Base-by-base conservation (phyloP, 2,888 invertebrate genomes). In the Blastobasis lacticolella region DNA sequence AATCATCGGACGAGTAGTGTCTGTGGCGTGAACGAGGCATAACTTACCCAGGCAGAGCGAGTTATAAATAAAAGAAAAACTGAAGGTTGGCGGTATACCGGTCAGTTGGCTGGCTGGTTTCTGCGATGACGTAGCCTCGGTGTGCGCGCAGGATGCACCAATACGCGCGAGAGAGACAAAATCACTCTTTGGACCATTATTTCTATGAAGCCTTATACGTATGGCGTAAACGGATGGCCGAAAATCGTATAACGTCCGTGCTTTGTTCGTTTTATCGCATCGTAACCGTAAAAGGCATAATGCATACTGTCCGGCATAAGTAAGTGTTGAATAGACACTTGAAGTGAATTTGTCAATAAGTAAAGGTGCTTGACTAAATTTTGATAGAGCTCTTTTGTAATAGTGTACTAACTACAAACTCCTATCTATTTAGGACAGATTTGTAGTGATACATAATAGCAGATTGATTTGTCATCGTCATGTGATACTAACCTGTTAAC, bases 61-160 rank as follows among this genome's bases (percentile, higher is more conserved):
- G 85, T 82, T 85, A 85, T 81, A 87, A 86, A 86, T 85, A 86
- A 87, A 84, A 81, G 75, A 85, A 87, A 86, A 87, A 87, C 86
- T 86, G 87, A 87, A 88, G 87, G 87, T 85, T 88, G 86, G 78
- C 85, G 75, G 81, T 85, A 83, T 83, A 85, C 87, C 81, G 88
- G 88, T 86, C 87, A 87, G 86, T 86, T 83, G 88, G 85, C 81
- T 86, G 84, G 82, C 81, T 86, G 83, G 85, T 85, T 84, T 81
- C 81, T 83, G 84, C 83, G 80, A 74, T 87, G 87, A 88, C 88
- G 88, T 81, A 78, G 74, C 69, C 66, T 59, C 60, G 56, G 69
- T 61, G 76, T 61, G 72, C 69, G 71, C 70, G 69, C 64, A 75
- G 70, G 73, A 73, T 53, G 62, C 49, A 59, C 47, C 50, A 56